These are phyloP conservation scores for Percopsis omiscomaycus DNA, from an alignment of 2,797 vertebrate genomes.

Conservation along the genomic window DNA sequence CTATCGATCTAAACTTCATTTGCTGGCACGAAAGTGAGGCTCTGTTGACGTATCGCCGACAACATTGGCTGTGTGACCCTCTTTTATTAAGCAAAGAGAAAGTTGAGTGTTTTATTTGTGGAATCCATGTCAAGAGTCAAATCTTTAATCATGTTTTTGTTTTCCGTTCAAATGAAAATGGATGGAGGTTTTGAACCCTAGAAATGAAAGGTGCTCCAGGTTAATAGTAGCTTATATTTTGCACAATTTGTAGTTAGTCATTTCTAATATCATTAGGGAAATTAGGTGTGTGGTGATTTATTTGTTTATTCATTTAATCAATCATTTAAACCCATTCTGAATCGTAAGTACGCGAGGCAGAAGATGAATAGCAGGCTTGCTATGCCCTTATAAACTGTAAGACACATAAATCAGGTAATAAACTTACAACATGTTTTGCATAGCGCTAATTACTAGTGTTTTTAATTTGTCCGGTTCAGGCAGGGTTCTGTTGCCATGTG, in stretches of 20 bases:
- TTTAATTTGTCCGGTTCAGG: slow-evolving; percentile 81
- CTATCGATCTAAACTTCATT: slow-evolving; percentile 54
- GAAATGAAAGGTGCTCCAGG: slow-evolving; percentile 76
- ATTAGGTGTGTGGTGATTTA: slow-evolving; percentile 82
- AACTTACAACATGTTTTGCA: slow-evolving; percentile 81
- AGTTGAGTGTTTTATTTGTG: slow-evolving; percentile 73
- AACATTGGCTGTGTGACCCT: slow-evolving; percentile 46
- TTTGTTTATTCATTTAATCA: slow-evolving; percentile 84
- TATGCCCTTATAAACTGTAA: slow-evolving; percentile 78
- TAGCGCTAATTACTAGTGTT: slow-evolving; percentile 82
- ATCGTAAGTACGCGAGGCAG: slow-evolving; percentile 71
- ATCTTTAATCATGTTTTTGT: slow-evolving; percentile 80
- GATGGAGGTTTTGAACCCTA: slow-evolving; percentile 73
- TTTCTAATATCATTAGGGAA: slow-evolving; percentile 85
- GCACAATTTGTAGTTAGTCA: slow-evolving; percentile 80
- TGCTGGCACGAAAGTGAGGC: slow-evolving; percentile 41
- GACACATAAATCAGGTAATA: slow-evolving; percentile 83
- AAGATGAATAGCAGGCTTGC: slow-evolving; percentile 75
- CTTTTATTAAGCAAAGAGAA: slow-evolving; percentile 64
- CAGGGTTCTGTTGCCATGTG: slow-evolving; percentile 73
- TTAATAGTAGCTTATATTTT: slow-evolving; percentile 81
- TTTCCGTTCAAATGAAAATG: slow-evolving; percentile 78
- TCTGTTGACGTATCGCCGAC: slow-evolving; percentile 62
- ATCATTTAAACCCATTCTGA: slow-evolving; percentile 80
- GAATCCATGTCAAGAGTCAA: slow-evolving; percentile 77